Evolutionary conservation across 2,797 vertebrate species (phyloP).

Genomic region (Staurois parvus): DNA sequence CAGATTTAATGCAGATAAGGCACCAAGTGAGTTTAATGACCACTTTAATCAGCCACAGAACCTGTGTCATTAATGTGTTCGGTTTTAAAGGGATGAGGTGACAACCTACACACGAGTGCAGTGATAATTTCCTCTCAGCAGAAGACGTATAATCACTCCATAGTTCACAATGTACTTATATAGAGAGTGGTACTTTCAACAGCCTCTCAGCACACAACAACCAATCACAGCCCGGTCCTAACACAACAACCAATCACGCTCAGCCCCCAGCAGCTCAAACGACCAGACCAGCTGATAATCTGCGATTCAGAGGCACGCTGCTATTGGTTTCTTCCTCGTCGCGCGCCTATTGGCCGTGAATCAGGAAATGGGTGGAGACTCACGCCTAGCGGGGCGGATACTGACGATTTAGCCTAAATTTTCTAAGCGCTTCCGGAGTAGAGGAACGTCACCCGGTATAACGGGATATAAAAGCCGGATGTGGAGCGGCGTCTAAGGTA

Average conservation of each 20-base stretch:
- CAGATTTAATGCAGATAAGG: too few species aligned
- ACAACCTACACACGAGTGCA: too few species aligned
- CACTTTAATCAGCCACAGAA: too few species aligned
- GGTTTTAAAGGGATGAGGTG: too few species aligned
- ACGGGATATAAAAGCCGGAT: neutral
- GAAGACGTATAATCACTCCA: too few species aligned
- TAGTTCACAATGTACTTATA: neutral
- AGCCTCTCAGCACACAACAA: neutral
- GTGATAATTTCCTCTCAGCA: too few species aligned
- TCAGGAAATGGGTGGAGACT: constrained; percentile 17
- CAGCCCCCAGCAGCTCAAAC: too few species aligned
- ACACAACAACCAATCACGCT: neutral
- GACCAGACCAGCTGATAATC: neutral
- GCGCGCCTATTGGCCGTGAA: neutral
- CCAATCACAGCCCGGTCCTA: neutral
- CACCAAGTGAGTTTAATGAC: too few species aligned
- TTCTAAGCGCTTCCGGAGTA: neutral
- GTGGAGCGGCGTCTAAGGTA: neutral
- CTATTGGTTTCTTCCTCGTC: neutral
- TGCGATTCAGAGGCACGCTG: too few species aligned
- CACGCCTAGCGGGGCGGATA: neutral
- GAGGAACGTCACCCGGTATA: neutral
- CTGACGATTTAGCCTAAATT: neutral
- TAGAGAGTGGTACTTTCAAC: neutral
- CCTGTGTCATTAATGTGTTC: too few species aligned